Conservation (phyloP, 2,888 invertebrate species). For the Zaprionus obscuricornis region DNA sequence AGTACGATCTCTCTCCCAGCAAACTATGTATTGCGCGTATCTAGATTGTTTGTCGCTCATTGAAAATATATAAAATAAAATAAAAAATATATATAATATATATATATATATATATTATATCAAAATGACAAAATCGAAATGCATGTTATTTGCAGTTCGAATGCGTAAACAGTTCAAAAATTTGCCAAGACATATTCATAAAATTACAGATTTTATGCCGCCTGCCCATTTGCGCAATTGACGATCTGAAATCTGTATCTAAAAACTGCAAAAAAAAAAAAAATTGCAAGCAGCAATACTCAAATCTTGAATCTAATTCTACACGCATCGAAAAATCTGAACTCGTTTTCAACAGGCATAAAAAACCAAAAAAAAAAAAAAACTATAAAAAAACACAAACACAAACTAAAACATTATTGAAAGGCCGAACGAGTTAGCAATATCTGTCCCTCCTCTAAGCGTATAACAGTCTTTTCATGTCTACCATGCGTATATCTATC, state of each 20-base stretch:
- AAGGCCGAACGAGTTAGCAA: conserved; percentile 65
- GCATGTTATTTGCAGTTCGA: conserved; percentile 45
- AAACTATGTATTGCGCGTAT: too few species aligned
- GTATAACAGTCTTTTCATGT: too few species aligned
- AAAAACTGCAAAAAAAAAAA: conserved; percentile 3
- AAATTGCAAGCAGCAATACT: neutral
- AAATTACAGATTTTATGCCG: conserved; percentile 62
- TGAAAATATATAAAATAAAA: conserved; percentile 23
- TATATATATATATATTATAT: too few species aligned
- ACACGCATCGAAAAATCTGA: conserved; percentile 52
- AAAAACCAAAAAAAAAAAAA: conserved; percentile 57
- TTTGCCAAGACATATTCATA: conserved; percentile 66
- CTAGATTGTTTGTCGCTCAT: conserved; percentile 67
- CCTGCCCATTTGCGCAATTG: conserved; percentile 55
- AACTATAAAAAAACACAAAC: conserved; percentile 47
- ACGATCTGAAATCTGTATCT: conserved; percentile 46
- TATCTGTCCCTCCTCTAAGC: conserved; percentile 21
- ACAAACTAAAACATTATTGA: too few species aligned
- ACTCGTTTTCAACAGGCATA: conserved; percentile 51
- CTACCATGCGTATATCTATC: neutral
- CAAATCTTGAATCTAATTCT: conserved; percentile 55
- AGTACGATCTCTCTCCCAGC: too few species aligned
- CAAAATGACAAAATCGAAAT: too few species aligned
- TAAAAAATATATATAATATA: neutral
- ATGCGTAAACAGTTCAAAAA: conserved; percentile 72